phyloP scores from a whole-genome alignment of 1,140 invertebrate genomes.

The Drosophila nannoptera region DNA sequence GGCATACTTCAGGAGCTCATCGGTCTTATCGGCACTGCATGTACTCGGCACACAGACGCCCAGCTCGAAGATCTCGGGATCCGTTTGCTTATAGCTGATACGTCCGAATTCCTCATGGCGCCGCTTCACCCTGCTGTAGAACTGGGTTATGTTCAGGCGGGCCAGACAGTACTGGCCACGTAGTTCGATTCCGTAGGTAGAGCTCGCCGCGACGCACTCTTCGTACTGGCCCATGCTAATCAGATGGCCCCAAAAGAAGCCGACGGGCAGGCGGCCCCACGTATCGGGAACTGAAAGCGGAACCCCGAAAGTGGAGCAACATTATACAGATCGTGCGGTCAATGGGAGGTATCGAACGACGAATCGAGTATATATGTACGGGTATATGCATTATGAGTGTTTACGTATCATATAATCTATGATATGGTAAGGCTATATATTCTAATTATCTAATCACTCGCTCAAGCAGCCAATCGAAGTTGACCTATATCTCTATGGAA shows the following conservation, averaged over 20 bases:
- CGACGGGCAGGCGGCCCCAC: constrained; percentile 72
- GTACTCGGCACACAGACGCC: constrained; percentile 67
- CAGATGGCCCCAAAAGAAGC: constrained; percentile 70
- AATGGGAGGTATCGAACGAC: no score
- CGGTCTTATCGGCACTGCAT: constrained; percentile 51
- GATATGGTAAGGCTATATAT: no score
- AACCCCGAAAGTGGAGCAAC: no score
- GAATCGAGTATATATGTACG: no score
- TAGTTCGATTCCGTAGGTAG: constrained; percentile 43
- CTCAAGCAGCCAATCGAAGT: no score
- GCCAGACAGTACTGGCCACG: constrained; percentile 70
- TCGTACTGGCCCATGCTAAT: constrained; percentile 75
- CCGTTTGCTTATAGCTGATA: constrained; percentile 64
- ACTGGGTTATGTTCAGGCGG: constrained; percentile 58
- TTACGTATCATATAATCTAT: no score
- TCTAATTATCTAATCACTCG: no score
- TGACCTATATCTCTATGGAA: no score
- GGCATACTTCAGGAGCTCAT: constrained; percentile 47
- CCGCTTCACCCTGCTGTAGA: constrained; percentile 48
- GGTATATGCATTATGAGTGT: no score
- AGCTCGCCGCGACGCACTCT: constrained; percentile 66
- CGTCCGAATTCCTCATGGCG: constrained; percentile 44
- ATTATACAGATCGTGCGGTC: no score
- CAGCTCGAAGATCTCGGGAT: constrained; percentile 64
- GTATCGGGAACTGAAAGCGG: constrained; percentile 65